Evolutionary conservation across 2,888 invertebrate species (phyloP), one percentile per base, ranked within the genome.

Genomic region (Bellardia pandia): DNA sequence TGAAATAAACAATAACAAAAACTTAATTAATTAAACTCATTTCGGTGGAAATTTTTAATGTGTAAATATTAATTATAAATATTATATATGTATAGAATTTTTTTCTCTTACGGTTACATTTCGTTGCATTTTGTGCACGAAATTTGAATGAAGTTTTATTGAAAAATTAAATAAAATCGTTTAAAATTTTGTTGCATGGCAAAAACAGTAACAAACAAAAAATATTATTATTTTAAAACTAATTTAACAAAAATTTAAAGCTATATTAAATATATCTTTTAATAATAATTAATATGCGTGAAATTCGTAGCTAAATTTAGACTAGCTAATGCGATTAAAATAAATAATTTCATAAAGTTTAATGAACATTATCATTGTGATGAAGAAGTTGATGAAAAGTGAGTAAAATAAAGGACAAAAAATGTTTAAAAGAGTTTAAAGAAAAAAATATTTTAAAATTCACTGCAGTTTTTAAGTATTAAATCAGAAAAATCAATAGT

Each of bases 21-120:
- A 64, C 37, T 37, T 72, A 77, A 74, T 68, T 74, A 75, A 79
- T 85, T 75, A 56, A 85, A 69, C 53, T 75, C 37, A 62, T 69
- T 75, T 74, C 11, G n/a, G 53, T 56, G 48, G 42, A 85, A 69
- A 45, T 53, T 68, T 78, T 79, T 64, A 62, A 69, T 83, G 37
- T 64, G 45, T 56, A 64, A 83, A 37, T 53, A 69, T 69, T 71
- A 75, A 69, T 71, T 77, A 83, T 56, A 64, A 56, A 42, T 56
- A 71, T 42, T n/a, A 40, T 16, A 81, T 13, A 13, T n/a, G 40
- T 16, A 81, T 13, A 13, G 30, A 45, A 68, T 51, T 33, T 33
- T n/a, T 62, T n/a, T 76, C 71, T 62, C 14, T 30, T 48, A 4
- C 30, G 37, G 37, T 82, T 16, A 42, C 9, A 53, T 42, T 69